Evolutionary conservation across 1,140 invertebrate genomes (phyloP).

Genomic region (Cryptotermes secundus): DNA sequence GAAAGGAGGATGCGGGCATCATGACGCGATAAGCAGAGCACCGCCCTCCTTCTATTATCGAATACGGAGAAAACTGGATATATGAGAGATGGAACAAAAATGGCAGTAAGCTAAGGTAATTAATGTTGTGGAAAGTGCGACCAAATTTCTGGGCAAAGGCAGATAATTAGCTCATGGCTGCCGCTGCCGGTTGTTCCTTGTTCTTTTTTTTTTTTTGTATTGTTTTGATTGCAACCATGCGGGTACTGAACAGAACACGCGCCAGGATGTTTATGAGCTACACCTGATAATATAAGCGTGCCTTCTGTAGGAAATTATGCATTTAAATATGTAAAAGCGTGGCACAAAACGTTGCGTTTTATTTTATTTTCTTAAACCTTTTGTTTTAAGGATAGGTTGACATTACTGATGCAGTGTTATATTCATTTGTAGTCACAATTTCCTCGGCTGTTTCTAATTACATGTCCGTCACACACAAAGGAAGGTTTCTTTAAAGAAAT

Average conservation of each 20-base stretch:
- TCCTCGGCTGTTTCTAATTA: no score
- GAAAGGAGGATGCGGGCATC: not conserved
- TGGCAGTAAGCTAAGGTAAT: conserved; percentile 18
- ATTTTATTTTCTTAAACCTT: no score
- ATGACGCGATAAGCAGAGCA: not conserved
- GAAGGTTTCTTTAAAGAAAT: no score
- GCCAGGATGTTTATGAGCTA: not conserved
- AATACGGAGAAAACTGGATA: not conserved
- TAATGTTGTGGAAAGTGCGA: conserved; percentile 15
- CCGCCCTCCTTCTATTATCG: not conserved
- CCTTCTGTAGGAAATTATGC: no score
- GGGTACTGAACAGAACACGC: not conserved
- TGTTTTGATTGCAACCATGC: not conserved
- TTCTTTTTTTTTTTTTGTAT: not conserved
- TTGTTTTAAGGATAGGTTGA: no score
- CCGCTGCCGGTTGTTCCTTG: not conserved
- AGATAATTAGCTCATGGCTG: conserved; percentile 11
- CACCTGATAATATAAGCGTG: not conserved
- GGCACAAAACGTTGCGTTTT: no score
- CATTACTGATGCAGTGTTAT: no score
- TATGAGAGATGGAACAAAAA: conserved; percentile 4
- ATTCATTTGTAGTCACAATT: no score
- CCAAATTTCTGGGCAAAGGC: not conserved
- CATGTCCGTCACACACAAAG: no score
- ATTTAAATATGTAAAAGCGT: no score